A percentile compares a stretch with the other conserved stretches of the same genome.
Conservation (phyloP, 2,113 vertebrate species). For the Paradisaea rubra region DNA sequence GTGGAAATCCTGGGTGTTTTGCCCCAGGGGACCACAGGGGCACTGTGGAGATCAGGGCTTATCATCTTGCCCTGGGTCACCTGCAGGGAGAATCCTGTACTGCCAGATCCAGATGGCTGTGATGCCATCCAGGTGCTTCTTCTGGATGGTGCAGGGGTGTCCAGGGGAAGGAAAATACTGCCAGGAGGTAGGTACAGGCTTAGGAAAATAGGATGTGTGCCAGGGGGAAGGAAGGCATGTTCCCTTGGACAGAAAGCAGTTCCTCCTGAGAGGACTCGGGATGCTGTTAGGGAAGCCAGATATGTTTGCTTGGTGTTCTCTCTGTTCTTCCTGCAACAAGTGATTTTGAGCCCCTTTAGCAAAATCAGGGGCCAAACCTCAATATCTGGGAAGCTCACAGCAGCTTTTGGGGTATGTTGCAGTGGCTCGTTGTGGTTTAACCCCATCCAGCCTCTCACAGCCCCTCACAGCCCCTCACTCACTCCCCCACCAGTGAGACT, state of each 20-base stretch:
- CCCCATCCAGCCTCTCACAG: neutral
- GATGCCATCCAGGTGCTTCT: neutral
- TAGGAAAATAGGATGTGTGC: neutral
- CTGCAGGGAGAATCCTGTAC: neutral
- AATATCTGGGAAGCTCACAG: neutral
- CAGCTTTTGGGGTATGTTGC: neutral
- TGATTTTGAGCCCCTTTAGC: neutral
- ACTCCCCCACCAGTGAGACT: neutral
- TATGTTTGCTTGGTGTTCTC: neutral
- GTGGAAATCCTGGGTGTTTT: neutral
- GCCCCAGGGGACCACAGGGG: neutral
- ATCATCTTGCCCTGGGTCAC: neutral
- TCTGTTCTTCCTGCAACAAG: neutral
- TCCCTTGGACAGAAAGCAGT: neutral
- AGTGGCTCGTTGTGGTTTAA: neutral
- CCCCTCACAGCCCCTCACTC: neutral
- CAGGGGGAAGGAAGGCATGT: neutral
- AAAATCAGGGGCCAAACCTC: neutral
- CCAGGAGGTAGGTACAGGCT: neutral
- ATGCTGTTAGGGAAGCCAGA: neutral
- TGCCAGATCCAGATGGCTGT: neutral
- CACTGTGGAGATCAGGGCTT: neutral
- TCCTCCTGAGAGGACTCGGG: neutral
- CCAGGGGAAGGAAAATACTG: neutral
- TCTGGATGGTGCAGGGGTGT: neutral